phyloP scores from a whole-genome alignment of 1,140 invertebrate species.

The Cydia splendana region DNA sequence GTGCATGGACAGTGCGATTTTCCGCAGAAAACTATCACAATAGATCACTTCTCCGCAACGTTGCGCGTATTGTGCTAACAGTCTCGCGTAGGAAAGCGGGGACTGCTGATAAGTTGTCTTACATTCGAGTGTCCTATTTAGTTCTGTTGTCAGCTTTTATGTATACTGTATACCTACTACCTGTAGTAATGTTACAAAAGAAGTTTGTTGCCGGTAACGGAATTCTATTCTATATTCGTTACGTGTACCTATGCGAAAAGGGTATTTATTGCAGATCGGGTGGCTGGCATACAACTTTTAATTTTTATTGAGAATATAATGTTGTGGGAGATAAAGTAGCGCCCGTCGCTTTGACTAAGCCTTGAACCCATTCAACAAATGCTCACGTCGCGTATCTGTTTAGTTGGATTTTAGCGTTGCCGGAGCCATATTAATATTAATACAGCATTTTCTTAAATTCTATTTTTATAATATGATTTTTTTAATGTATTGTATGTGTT shows the following conservation, averaged over 20 bases:
- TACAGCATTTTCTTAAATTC: too few species aligned
- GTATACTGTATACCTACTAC: not conserved
- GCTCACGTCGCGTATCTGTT: not conserved
- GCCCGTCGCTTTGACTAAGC: constrained; percentile 1
- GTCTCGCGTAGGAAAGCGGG: constrained; percentile 2
- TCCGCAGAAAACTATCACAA: constrained; percentile 32
- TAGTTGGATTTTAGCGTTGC: not conserved
- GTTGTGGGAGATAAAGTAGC: not conserved
- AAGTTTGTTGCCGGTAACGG: constrained; percentile 32
- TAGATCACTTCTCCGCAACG: constrained; percentile 29
- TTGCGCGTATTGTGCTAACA: constrained; percentile 19
- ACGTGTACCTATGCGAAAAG: not conserved
- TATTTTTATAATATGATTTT: too few species aligned
- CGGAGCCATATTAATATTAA: not conserved
- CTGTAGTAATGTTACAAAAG: not conserved
- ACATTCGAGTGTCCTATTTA: constrained; percentile 20
- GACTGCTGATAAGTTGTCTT: constrained; percentile 18
- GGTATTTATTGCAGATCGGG: not conserved
- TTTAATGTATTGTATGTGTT: too few species aligned
- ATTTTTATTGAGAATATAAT: not conserved
- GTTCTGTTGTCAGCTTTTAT: not conserved
- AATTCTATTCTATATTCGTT: not conserved
- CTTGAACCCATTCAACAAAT: not conserved
- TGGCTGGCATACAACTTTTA: not conserved
- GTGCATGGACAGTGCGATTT: constrained; percentile 25